Conservation (phyloP, 2,797 vertebrate species). For the Podarcis siculus region DNA sequence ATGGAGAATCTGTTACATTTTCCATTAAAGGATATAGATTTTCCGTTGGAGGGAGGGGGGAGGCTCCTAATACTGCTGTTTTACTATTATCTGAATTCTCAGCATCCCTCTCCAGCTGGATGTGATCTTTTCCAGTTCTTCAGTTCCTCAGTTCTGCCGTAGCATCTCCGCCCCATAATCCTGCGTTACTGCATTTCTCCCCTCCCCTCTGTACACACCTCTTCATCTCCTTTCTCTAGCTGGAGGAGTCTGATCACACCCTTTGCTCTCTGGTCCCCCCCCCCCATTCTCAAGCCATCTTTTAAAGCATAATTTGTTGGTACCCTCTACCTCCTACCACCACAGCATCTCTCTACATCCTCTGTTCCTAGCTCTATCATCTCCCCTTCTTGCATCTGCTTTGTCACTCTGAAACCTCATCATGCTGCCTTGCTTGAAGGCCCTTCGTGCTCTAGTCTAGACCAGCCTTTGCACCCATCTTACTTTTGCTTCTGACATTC, state of each 20-base stretch:
- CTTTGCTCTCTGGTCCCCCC: neutral
- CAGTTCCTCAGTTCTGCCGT: neutral
- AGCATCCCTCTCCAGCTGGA: neutral
- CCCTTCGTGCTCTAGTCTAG: neutral
- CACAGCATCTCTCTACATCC: neutral
- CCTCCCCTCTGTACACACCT: neutral
- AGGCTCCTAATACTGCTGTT: neutral
- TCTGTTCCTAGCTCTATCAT: neutral
- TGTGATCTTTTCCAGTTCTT: neutral
- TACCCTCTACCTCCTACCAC: neutral
- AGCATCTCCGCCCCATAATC: neutral
- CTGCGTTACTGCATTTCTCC: neutral
- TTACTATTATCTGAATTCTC: neutral
- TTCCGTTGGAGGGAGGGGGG: neutral
- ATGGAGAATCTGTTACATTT: neutral
- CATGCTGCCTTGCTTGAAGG: neutral
- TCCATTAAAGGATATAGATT: neutral
- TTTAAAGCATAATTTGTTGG: neutral
- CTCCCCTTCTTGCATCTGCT: neutral
- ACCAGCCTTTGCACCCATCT: neutral
- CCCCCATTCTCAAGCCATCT: neutral
- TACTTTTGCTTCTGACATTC: neutral
- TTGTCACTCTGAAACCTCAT: conserved; percentile 28
- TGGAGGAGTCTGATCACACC: neutral
- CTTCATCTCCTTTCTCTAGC: neutral